These are phyloP conservation scores for Catharus ustulatus DNA, from an alignment of 2,797 vertebrate genomes.

Conservation along the genomic window DNA sequence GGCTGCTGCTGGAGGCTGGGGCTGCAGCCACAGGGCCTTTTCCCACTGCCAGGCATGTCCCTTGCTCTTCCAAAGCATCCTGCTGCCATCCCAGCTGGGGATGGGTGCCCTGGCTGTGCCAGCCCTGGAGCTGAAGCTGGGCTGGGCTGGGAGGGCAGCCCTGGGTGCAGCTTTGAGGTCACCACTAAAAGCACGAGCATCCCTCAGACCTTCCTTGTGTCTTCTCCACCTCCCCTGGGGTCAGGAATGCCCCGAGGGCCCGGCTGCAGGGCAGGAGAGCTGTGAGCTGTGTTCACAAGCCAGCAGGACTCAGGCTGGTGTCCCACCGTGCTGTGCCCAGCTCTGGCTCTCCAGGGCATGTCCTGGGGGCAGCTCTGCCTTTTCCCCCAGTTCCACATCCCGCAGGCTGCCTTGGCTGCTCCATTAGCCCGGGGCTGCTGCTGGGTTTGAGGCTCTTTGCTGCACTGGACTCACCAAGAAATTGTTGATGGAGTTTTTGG, in stretches of 20 bases:
- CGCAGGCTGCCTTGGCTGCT: background rate
- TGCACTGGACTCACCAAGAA: accelerated
- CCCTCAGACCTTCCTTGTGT: background rate
- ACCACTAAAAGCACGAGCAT: accelerated
- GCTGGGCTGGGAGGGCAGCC: background rate
- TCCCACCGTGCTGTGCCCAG: background rate
- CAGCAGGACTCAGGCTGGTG: background rate
- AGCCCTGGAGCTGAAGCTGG: background rate
- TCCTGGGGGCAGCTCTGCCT: background rate
- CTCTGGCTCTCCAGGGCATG: background rate
- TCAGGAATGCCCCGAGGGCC: background rate
- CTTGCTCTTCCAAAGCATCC: background rate
- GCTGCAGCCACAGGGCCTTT: background rate
- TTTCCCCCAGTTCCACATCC: background rate
- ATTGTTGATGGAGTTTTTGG: slow-evolving; percentile 32
- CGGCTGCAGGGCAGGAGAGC: background rate
- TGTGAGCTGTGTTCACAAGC: background rate
- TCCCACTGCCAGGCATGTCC: background rate
- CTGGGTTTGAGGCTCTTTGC: background rate
- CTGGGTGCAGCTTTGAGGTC: background rate
- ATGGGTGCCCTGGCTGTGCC: background rate
- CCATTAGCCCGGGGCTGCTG: background rate
- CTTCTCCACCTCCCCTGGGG: background rate
- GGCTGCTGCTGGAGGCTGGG: background rate
- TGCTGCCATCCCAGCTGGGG: background rate